These are phyloP conservation scores for Lithobates pipiens DNA, from an alignment of 2,797 vertebrate genomes.

Conservation along the genomic window DNA sequence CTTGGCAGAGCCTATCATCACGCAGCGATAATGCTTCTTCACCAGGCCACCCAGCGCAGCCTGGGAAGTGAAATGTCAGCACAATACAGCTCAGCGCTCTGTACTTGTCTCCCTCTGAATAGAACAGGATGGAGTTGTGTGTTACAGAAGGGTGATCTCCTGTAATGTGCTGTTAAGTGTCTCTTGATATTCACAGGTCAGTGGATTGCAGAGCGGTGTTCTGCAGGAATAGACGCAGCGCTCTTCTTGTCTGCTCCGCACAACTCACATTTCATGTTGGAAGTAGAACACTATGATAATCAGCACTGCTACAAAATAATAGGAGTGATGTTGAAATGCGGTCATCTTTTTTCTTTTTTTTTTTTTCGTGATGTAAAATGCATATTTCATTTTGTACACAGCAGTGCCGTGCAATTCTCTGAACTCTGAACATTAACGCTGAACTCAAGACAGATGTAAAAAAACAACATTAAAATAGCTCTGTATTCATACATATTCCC, in stretches of 20 bases:
- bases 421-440: background rate
- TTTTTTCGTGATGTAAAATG: background rate
- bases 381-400: background rate
- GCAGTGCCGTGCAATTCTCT: background rate
- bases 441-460: background rate
- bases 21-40: background rate
- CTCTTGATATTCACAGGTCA: slow-evolving; percentile 29
- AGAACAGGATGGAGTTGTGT: slow-evolving; percentile 17
- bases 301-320: background rate
- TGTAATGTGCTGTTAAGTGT: slow-evolving; percentile 41
- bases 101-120: background rate
- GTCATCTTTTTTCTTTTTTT: background rate
- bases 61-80: background rate
- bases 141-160: slow-evolving; percentile 15
- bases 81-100: background rate
- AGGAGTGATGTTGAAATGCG: background rate
- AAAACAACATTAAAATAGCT: too few relatives aligned
- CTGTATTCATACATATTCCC: too few relatives aligned
- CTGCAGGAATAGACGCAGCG: slow-evolving; percentile 23
- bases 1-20: background rate
- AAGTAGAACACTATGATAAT: background rate
- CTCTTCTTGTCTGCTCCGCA: background rate
- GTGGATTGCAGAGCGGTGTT: slow-evolving; percentile 21
- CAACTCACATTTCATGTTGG: background rate
- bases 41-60: background rate